A percentile compares a stretch with the other conserved stretches of the same genome.
phyloP scores from a whole-genome alignment of 2,888 invertebrate genomes.

The Eumacrocentrus americanus region DNA sequence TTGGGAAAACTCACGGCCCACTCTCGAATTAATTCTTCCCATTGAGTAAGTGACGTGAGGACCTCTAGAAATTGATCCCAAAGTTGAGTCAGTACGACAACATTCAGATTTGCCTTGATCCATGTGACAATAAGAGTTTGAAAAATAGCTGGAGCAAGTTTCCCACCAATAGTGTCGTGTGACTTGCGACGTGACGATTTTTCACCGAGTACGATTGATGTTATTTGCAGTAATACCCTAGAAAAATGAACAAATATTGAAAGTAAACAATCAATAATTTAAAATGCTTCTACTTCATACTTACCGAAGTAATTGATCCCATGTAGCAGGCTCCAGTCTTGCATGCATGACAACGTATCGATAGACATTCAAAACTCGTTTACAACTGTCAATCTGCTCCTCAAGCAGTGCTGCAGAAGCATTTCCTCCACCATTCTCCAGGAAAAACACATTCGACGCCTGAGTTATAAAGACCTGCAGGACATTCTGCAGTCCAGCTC shows the following conservation, averaged over 20 bases:
- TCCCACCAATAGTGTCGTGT: conserved; percentile 72
- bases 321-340: conserved; percentile 88
- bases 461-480: conserved; percentile 91
- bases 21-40: conserved; percentile 93
- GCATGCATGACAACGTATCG: conserved; percentile 97
- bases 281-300: too few relatives aligned
- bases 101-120: conserved; percentile 97
- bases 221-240: conserved; percentile 85
- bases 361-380: conserved; percentile 94
- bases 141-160: conserved; percentile 83
- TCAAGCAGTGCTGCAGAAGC: conserved; percentile 75
- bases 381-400: conserved; percentile 95
- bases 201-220: conserved; percentile 84
- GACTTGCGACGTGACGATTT: conserved; percentile 78
- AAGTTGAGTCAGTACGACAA: conserved; percentile 83
- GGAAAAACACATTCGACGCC: conserved; percentile 91
- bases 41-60: conserved; percentile 85
- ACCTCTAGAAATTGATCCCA: conserved; percentile 94
- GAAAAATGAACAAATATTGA: conserved; percentile 23
- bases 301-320: conserved; percentile 68
- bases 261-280: too few relatives aligned
- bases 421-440: conserved; percentile 66
- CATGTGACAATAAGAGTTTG: conserved; percentile 97
- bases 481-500: conserved; percentile 85
- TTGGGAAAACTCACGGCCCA: conserved; percentile 90